These are phyloP conservation scores for Acholoe squamosa DNA, from an alignment of 2,888 invertebrate genomes.

Conservation along the genomic window DNA sequence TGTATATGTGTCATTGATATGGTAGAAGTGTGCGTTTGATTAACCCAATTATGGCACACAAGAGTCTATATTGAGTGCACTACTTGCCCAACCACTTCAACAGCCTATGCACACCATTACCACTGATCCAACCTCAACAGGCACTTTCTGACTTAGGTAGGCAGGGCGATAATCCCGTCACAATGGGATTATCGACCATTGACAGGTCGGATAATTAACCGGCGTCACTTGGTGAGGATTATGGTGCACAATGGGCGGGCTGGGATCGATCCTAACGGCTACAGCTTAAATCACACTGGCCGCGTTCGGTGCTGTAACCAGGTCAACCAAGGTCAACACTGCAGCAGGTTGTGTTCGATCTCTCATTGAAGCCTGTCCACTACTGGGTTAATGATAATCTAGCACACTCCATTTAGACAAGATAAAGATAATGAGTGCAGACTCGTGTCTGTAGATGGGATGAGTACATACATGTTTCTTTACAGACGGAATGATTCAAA, in stretches of 20 bases:
- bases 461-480: no score
- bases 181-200: conserved; percentile 37
- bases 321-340: not conserved
- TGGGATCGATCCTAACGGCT: not conserved
- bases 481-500: no score
- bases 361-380: not conserved
- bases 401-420: no score
- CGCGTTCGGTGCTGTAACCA: not conserved
- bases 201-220: conserved; percentile 7
- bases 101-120: not conserved
- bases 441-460: no score
- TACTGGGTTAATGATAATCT: not conserved
- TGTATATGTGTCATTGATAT: no score
- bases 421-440: no score
- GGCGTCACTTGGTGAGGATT: not conserved
- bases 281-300: not conserved
- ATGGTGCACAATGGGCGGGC: not conserved
- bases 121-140: not conserved
- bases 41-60: no score
- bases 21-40: no score
- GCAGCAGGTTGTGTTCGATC: not conserved
- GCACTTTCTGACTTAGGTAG: not conserved
- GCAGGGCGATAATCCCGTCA: not conserved
- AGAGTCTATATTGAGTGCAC: no score
- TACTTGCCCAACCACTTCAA: no score